phyloP scores from a whole-genome alignment of 2,113 vertebrate species.

The Regulus satrapa region DNA sequence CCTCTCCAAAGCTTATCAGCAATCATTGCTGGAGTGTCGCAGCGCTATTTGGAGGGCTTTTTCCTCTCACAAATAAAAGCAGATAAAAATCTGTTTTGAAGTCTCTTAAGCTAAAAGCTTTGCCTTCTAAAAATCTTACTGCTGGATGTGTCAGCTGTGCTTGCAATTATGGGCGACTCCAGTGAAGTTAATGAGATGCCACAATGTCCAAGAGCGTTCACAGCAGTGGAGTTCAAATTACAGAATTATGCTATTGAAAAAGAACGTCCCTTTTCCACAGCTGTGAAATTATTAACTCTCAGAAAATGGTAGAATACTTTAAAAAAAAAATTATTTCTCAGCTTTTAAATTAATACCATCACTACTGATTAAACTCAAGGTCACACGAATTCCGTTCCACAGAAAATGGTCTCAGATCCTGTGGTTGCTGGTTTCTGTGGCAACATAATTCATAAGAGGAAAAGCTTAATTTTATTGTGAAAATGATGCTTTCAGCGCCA shows the following conservation, averaged over 20 bases:
- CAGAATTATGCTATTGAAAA: neutral
- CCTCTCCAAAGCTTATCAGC: neutral
- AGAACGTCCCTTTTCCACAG: neutral
- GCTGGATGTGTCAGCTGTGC: neutral
- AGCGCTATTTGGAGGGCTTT: neutral
- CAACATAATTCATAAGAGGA: neutral
- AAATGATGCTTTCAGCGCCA: neutral
- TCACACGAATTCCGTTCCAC: neutral
- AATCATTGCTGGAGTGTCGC: neutral
- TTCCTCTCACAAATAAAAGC: neutral
- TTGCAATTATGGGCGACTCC: neutral
- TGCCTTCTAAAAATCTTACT: neutral
- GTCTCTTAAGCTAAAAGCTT: neutral
- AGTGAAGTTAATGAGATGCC: neutral
- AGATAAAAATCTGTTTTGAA: neutral
- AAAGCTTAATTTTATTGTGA: neutral
- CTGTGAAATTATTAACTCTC: neutral
- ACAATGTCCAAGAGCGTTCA: neutral
- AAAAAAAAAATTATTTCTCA: neutral
- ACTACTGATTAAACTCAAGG: slow-evolving; percentile 5
- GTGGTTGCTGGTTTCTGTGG: slow-evolving; percentile 27
- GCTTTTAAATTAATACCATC: neutral
- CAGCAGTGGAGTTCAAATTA: neutral
- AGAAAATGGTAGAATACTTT: neutral
- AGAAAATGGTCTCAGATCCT: neutral